Base-by-base conservation (phyloP, 2,113 vertebrate species). In the Chitala chitala region DNA sequence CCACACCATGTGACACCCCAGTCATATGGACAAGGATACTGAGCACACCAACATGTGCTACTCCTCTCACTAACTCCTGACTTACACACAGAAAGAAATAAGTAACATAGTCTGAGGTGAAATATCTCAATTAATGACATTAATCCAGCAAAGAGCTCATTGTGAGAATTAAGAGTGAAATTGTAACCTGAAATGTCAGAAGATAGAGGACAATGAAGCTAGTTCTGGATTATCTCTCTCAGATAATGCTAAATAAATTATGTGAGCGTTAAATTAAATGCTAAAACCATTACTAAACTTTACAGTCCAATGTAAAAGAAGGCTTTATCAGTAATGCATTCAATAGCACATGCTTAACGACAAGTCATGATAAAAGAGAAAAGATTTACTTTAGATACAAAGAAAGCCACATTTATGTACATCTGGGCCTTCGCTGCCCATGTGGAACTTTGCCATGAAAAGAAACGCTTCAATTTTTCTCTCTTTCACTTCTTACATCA, bases 401-500 rank as follows among this genome's bases (percentile, higher is more conserved):
- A n/a, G n/a, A n/a, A n/a, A n/a, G n/a, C n/a, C n/a, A n/a, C n/a
- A n/a, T n/a, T n/a, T n/a, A n/a, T n/a, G n/a, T n/a, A n/a, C n/a
- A n/a, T n/a, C n/a, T n/a, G n/a, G n/a, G n/a, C n/a, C n/a, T n/a
- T n/a, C n/a, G n/a, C n/a, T n/a, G n/a, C n/a, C n/a, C n/a, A n/a
- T n/a, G n/a, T n/a, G n/a, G n/a, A n/a, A n/a, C n/a, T n/a, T n/a
- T n/a, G n/a, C n/a, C n/a, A n/a, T n/a, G n/a, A n/a, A n/a, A n/a
- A n/a, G n/a, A n/a, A n/a, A n/a, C n/a, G n/a, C n/a, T n/a, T 20
- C 17, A 5, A 38, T 15, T 26, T 54, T 59, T 3, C 40, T 33
- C 42, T 66, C 50, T 63, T 75, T 59, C 31, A n/a, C n/a, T n/a
- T n/a, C n/a, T 68, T 38, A 53, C 63, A 72, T 65, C 33, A 20